Base-by-base conservation (phyloP, 1,140 invertebrate species). In the Apocrypta bakeri region DNA sequence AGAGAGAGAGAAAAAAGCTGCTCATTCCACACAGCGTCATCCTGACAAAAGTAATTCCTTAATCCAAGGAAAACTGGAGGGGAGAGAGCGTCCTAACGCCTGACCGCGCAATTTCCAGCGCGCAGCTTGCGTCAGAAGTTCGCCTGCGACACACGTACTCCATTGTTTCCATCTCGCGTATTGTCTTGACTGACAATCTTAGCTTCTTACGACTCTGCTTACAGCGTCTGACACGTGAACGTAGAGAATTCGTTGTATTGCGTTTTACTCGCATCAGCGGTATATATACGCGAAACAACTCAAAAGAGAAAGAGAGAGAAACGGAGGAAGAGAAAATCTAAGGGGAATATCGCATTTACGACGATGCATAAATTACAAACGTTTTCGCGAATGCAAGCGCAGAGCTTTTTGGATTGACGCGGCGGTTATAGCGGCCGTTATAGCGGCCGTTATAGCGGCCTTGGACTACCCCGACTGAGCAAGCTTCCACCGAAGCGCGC, bases 91-190 rank as follows among this genome's bases (percentile, higher is more conserved):
- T 56, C 64, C 40, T 56, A 56, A 56, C 48, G 48, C 48, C 48
- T 56, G 40, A n/a, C 17, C 40, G 66, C 63, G 33, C 21, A 48
- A 56, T 27, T 12, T 48, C 24, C 68, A 24, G 29, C 14, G 17
- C 24, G n/a, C 69, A n/a, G n/a, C n/a, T n/a, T n/a, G 48, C 24
- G 69, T 73, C 79, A 42, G 69, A 80, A 73, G 63, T 42, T 80
- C 79, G 14, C 40, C 63, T 0, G 37, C 11, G n/a, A 27, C 21
- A 17, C n/a, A 14, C 14, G 69, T 72, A 56, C 27, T 74, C 48
- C 17, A 42, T 74, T 72, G 78, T 72, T 63, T 48, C 24, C 68
- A 37, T 80, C 31, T 37, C 29, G 12, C 56, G 24, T 72, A 66
- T 68, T 81, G 71, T 81, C 79, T 73, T 81, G 0, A 8, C 66